Percentiles rank a stretch among this genome's conserved stretches.
Conservation (phyloP, 2,888 invertebrate genomes). For the Amphipoea lucens region DNA sequence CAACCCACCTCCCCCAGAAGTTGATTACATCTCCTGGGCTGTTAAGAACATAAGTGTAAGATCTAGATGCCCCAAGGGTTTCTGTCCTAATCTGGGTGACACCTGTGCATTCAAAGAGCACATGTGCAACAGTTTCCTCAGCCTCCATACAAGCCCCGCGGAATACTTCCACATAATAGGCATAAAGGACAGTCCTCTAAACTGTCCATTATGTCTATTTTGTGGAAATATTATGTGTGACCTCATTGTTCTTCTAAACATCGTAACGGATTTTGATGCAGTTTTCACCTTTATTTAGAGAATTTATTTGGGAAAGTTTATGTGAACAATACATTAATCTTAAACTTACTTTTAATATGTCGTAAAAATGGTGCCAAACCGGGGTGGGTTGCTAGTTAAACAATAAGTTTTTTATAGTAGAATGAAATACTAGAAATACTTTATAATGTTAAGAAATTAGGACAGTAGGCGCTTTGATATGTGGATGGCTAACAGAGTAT, state of each 20-base stretch:
- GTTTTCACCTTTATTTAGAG: background rate
- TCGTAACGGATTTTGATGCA: accelerated
- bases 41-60: no score
- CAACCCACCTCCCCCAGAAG: no score
- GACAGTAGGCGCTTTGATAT: background rate
- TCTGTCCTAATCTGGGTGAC: no score
- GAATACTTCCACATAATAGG: no score
- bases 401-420: background rate
- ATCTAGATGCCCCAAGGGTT: no score
- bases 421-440: background rate
- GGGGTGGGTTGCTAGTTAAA: background rate
- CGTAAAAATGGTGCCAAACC: background rate
- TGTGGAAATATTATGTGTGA: no score
- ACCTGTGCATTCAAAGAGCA: no score
- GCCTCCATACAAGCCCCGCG: no score
- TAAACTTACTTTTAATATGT: background rate
- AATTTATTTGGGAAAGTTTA: background rate
- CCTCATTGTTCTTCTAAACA: background rate
- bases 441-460: background rate
- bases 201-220: no score
- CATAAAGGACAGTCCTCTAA: no score
- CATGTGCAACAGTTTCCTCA: no score
- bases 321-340: background rate
- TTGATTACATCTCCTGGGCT: no score
- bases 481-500: background rate